Conservation (phyloP, 2,797 vertebrate genomes). For the Malurus leucopterus region DNA sequence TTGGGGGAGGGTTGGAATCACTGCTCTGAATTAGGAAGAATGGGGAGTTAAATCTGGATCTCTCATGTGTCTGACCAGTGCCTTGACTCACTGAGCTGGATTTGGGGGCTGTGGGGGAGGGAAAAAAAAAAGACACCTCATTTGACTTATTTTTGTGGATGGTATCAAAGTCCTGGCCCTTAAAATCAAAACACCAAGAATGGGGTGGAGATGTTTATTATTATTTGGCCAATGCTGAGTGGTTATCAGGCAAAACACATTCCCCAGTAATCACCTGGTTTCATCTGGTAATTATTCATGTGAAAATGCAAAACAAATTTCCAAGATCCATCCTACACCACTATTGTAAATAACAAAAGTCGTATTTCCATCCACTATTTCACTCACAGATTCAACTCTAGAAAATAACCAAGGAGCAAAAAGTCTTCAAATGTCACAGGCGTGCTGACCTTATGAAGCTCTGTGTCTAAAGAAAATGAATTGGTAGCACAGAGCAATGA, state of each 20-base stretch:
- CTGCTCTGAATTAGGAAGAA: not conserved
- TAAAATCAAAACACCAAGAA: not conserved
- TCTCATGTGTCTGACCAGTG: not conserved
- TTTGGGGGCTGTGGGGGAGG: fast-evolving
- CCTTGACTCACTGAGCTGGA: not conserved
- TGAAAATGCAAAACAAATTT: not conserved
- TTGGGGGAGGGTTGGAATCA: not conserved
- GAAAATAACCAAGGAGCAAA: not conserved
- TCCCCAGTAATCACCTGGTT: not conserved
- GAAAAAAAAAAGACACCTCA: not conserved
- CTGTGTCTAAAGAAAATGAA: not conserved
- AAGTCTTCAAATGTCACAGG: not conserved
- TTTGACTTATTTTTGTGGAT: not conserved
- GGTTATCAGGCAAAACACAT: not conserved
- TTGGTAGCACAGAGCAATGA: not conserved
- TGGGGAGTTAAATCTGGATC: not conserved
- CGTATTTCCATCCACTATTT: not conserved
- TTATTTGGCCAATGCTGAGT: not conserved
- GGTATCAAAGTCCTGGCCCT: not conserved
- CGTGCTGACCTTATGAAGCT: not conserved
- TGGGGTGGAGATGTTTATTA: not conserved
- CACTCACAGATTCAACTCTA: not conserved
- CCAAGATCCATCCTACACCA: not conserved
- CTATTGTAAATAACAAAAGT: not conserved
- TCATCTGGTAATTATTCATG: not conserved